phyloP scores from a whole-genome alignment of 1,140 invertebrate species.

The Telenomus remus region DNA sequence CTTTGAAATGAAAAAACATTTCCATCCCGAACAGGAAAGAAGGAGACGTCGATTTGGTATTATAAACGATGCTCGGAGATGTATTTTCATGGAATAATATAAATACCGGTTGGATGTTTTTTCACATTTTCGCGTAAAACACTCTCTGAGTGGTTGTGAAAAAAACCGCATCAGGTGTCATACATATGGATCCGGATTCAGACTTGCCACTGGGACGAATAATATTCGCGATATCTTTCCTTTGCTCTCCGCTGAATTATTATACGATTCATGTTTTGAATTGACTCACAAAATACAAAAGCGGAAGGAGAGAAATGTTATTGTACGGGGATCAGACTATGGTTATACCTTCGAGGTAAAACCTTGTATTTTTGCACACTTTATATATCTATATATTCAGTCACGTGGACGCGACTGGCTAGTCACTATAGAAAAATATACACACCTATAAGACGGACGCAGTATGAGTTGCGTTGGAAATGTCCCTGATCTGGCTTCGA shows the following conservation, averaged over 20 bases:
- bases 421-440: conserved; percentile 54
- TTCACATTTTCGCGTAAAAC: conserved; percentile 50
- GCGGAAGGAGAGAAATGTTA: conserved; percentile 74
- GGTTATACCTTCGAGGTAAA: conserved; percentile 68
- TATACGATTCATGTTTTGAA: conserved; percentile 76
- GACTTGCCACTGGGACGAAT: conserved; percentile 66
- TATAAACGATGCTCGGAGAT: conserved; percentile 13
- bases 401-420: conserved; percentile 56
- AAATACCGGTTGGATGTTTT: conserved; percentile 39
- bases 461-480: conserved; percentile 59
- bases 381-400: conserved; percentile 57
- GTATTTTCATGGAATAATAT: conserved; percentile 42
- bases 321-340: conserved; percentile 69
- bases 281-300: conserved; percentile 77
- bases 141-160: conserved; percentile 37
- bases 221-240: conserved; percentile 74
- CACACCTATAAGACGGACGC: conserved; percentile 50
- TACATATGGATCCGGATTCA: conserved; percentile 70
- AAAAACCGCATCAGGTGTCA: conserved; percentile 61
- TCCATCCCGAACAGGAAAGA: conserved; percentile 11
- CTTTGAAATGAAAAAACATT: conserved; percentile 6
- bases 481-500: conserved; percentile 50
- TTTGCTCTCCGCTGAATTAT: conserved; percentile 73
- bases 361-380: conserved; percentile 68
- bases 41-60: conserved; percentile 22